Conservation (phyloP, 2,888 invertebrate species). For the Papilio demoleus region DNA sequence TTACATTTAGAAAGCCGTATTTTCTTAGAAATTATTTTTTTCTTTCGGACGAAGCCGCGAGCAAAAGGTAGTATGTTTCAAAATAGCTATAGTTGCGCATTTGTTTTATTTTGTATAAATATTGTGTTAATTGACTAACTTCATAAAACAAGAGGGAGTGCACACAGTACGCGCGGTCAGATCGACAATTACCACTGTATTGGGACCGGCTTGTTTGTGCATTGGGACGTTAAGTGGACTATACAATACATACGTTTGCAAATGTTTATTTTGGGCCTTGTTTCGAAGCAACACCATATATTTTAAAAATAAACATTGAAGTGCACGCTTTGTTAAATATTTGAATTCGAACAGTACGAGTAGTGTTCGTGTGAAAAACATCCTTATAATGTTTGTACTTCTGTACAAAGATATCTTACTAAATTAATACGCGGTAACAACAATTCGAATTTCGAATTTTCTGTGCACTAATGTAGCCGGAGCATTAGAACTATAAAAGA, state of each 20-base stretch:
- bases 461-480: too few species aligned
- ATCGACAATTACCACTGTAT: conserved; percentile 53
- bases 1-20: too few species aligned
- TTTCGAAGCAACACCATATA: conserved; percentile 22
- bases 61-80: neutral
- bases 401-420: neutral
- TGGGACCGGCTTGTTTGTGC: conserved; percentile 45
- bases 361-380: neutral
- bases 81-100: conserved; percentile 21
- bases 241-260: conserved; percentile 38
- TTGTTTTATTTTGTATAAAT: conserved; percentile 52
- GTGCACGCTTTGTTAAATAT: conserved; percentile 7
- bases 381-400: neutral
- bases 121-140: conserved; percentile 61
- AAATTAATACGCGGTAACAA: too few species aligned
- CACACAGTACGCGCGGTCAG: conserved; percentile 49
- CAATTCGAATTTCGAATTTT: too few species aligned
- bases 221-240: conserved; percentile 47
- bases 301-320: conserved; percentile 1
- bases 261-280: conserved; percentile 21
- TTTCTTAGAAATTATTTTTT: too few species aligned
- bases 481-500: neutral
- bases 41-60: neutral
- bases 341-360: too few species aligned
- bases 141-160: conserved; percentile 51